Percentiles rank a stretch among this genome's conserved stretches.
These are phyloP conservation scores for Pangasius macronema DNA, from an alignment of 2,797 vertebrate species.

Conservation along the genomic window DNA sequence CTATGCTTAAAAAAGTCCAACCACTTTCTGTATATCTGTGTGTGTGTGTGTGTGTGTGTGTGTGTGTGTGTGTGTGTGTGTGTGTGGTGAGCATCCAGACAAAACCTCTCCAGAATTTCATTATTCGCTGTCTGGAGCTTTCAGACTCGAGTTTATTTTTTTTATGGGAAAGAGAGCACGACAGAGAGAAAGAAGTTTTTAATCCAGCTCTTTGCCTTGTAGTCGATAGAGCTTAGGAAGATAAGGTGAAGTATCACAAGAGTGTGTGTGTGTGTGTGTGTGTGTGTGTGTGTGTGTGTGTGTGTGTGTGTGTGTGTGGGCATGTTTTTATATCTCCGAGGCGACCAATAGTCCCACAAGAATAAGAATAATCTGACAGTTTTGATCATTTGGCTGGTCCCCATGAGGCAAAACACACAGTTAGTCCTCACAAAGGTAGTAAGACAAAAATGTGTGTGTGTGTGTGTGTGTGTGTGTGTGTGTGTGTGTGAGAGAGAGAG, in stretches of 20 bases:
- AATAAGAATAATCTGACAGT: background rate
- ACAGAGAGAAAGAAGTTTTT: conserved; percentile 1
- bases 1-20: conserved; percentile 15
- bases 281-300: background rate
- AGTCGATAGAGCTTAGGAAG: conserved; percentile 28
- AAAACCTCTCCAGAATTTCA: conserved; percentile 43
- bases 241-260: background rate
- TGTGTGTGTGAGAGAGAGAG: no score
- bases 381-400: background rate
- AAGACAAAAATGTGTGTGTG: background rate
- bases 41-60: conserved; percentile 19
- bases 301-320: background rate
- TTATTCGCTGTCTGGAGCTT: conserved; percentile 51
- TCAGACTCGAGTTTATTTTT: conserved; percentile 54
- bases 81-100: conserved; percentile 17
- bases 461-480: background rate
- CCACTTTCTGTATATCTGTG: conserved; percentile 3
- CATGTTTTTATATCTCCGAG: background rate
- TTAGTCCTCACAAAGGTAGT: background rate
- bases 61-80: conserved; percentile 25
- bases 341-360: background rate
- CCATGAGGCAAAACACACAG: background rate
- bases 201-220: conserved; percentile 12
- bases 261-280: background rate
- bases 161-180: conserved; percentile 13